Evolutionary conservation across 2,888 invertebrate genomes (phyloP).

Genomic region (Glyphotaelius pellucidus): DNA sequence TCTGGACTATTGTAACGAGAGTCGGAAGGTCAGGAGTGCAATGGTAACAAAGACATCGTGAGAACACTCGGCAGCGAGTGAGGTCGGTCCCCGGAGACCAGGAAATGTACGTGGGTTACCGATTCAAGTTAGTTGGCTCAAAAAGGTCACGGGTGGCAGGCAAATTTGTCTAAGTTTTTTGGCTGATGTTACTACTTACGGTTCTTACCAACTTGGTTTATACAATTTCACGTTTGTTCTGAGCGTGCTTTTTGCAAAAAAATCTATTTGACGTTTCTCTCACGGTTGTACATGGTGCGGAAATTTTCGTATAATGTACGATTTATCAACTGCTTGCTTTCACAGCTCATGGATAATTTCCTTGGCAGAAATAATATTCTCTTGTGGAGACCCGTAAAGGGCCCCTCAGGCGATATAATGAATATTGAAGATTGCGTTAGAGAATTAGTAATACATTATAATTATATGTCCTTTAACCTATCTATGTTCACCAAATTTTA

Average conservation of each 20-base stretch:
- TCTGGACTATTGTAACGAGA: neutral
- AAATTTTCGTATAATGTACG: neutral
- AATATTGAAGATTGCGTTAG: neutral
- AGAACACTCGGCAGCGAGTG: slow-evolving; percentile 36
- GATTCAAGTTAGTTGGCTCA: slow-evolving; percentile 42
- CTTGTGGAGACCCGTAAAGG: neutral
- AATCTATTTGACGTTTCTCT: neutral
- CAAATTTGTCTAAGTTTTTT: slow-evolving; percentile 46
- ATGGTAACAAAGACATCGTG: slow-evolving; percentile 44
- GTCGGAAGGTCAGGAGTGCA: slow-evolving; percentile 48
- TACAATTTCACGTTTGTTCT: neutral
- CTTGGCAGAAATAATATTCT: neutral
- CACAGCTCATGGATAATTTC: neutral
- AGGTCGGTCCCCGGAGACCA: slow-evolving; percentile 19
- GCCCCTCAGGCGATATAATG: neutral
- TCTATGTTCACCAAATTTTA: no score
- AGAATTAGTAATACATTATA: neutral
- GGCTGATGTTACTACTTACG: neutral
- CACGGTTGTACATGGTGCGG: neutral
- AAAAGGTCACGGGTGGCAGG: slow-evolving; percentile 46
- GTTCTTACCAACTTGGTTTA: neutral
- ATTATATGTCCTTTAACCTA: neutral
- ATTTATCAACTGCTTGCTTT: neutral
- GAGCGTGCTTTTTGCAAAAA: neutral
- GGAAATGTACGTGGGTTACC: slow-evolving; percentile 47